These are phyloP conservation scores for Dasyurus viverrinus DNA, from an alignment of 2,113 vertebrate genomes.

Conservation along the genomic window DNA sequence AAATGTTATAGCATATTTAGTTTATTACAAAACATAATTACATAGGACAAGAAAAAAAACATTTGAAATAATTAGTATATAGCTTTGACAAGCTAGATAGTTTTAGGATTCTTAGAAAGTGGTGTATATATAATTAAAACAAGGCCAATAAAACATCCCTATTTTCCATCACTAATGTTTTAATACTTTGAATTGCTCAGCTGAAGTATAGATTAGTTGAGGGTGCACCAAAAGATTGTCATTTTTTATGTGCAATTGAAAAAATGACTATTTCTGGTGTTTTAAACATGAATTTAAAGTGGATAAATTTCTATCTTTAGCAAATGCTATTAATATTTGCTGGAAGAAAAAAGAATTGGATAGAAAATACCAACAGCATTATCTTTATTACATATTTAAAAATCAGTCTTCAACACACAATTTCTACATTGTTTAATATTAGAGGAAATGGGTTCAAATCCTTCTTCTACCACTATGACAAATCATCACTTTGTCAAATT, in stretches of 20 bases:
- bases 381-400: not conserved
- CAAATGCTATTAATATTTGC: conserved; percentile 10
- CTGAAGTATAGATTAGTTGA: conserved; percentile 50
- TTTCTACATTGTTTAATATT: not conserved
- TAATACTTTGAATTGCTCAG: conserved; percentile 54
- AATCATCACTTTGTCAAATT: not conserved
- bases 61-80: conserved; percentile 61
- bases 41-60: conserved; percentile 39
- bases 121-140: conserved; percentile 43
- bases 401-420: not conserved
- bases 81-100: conserved; percentile 29
- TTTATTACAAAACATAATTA: conserved; percentile 49
- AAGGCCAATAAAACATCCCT: conserved; percentile 34
- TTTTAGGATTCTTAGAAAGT: conserved; percentile 42
- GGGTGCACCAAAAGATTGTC: not conserved
- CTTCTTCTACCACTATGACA: not conserved
- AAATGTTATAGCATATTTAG: not conserved
- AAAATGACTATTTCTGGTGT: conserved; percentile 13
- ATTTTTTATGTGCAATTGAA: conserved; percentile 41
- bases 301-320: conserved; percentile 9
- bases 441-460: not conserved
- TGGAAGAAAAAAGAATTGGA: not conserved
- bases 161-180: conserved; percentile 39
- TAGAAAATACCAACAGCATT: conserved; percentile 22
- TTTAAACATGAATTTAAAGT: conserved; percentile 29